Evolutionary conservation across 2,888 invertebrate species (phyloP).

Genomic region (Acronicta leporina): DNA sequence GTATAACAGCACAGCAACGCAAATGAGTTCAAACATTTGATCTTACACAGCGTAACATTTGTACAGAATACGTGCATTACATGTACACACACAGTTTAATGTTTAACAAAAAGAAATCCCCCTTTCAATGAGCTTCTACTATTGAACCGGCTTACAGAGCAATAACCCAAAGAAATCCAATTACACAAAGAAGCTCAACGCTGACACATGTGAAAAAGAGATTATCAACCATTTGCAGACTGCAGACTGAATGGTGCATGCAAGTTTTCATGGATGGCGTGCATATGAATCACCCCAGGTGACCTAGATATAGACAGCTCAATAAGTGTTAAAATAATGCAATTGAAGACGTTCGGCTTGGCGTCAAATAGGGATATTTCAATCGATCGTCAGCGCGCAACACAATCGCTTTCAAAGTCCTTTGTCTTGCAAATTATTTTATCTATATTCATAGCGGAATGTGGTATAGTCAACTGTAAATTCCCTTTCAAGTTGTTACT

Average conservation of each 20-base stretch:
- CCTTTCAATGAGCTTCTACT: constrained; percentile 49
- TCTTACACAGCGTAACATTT: constrained; percentile 57
- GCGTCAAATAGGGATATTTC: constrained; percentile 54
- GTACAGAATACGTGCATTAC: constrained; percentile 50
- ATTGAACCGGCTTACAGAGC: constrained; percentile 60
- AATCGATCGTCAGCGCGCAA: constrained; percentile 54
- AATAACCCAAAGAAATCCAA: constrained; percentile 75
- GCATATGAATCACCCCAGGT: constrained; percentile 63
- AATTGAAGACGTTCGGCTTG: constrained; percentile 54
- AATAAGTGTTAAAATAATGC: constrained; percentile 69
- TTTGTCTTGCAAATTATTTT: constrained; percentile 46
- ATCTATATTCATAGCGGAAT: constrained; percentile 13
- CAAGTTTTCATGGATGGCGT: constrained; percentile 44
- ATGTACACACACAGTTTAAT: constrained; percentile 27
- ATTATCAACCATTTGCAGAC: constrained; percentile 66
- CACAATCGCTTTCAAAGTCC: constrained; percentile 20
- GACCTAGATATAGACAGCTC: constrained; percentile 62
- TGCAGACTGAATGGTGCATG: constrained; percentile 56
- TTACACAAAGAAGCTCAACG: constrained; percentile 70
- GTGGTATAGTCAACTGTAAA: constrained; percentile 11
- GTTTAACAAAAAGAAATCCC: constrained; percentile 42
- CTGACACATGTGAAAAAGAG: constrained; percentile 67
- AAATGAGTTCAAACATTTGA: constrained; percentile 57
- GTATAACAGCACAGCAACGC: constrained; percentile 42
- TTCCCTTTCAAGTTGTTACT: constrained; percentile 12